Base-by-base conservation (phyloP, 2,888 invertebrate genomes). In the Hermodice carunculata region DNA sequence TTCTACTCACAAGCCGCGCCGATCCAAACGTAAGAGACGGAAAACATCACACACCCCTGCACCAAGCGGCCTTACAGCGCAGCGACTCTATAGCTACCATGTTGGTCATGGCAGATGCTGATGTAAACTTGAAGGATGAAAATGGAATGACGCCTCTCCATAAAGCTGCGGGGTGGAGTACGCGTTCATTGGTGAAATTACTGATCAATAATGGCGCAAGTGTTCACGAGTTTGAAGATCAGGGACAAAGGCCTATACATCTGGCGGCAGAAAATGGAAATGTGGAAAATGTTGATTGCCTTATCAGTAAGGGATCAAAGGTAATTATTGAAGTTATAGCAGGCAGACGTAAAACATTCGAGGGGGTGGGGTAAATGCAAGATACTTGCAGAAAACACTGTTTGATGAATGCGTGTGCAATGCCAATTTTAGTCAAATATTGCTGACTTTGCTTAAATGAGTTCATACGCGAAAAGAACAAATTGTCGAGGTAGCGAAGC, bases 261-360 rank as follows among this genome's bases (percentile, higher is more conserved):
- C n/a, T 42, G 11, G 56, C 56, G 28, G 42, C 40, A 26, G 3
- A 26, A 6, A 31, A 42, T n/a, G 56, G 37, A 3, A 24, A 56
- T 8, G 56, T 34, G 17, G 43, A 56, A 26, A 37, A 42, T 1
- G 56, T 34, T 3, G 56, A 56, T n/a, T 56, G 24, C 28, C 43
- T 56, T 8, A 22, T 42, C 24, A 42, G 28, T n/a, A 40, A 56
- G 28, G 56, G 40, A 2, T 24, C 56, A 2, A 19, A 56, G 2
- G 42, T 56, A 4, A n/a, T n/a, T n/a, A n/a, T n/a, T n/a, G n/a
- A n/a, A n/a, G n/a, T n/a, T n/a, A n/a, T n/a, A n/a, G n/a, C n/a
- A n/a, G n/a, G n/a, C n/a, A n/a, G n/a, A n/a, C n/a, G n/a, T n/a
- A n/a, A n/a, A n/a, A n/a, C n/a, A n/a, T n/a, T n/a, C n/a, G n/a